Conservation (phyloP, 2,888 invertebrate genomes). For the Papilio gigon region DNA sequence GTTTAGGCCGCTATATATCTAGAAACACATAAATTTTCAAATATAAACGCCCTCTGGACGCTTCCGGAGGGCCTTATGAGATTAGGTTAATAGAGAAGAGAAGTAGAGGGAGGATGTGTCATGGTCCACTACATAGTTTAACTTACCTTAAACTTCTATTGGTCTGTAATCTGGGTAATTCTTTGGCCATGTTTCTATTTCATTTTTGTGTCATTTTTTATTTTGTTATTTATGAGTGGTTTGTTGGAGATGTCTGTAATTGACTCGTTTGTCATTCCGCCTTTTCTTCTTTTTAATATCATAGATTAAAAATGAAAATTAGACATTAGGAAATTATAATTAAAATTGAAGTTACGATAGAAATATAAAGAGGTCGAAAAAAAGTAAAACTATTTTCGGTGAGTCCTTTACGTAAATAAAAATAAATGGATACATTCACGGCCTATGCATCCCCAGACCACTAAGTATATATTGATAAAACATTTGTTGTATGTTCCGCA, state of each 20-base stretch:
- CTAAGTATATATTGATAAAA: no score
- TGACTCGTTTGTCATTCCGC: not conserved
- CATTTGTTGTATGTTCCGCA: no score
- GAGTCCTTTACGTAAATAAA: no score
- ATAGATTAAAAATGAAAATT: constrained; percentile 2
- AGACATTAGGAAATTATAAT: no score
- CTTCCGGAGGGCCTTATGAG: not conserved
- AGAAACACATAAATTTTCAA: not conserved
- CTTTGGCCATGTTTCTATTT: constrained; percentile 13
- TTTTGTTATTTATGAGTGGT: not conserved
- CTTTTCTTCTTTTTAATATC: constrained; percentile 14
- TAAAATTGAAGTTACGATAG: no score
- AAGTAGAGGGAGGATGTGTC: not conserved
- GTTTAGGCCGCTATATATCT: constrained; percentile 7
- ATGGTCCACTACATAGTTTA: no score
- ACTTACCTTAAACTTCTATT: not conserved
- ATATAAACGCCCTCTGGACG: not conserved
- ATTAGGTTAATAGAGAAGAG: not conserved
- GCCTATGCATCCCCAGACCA: no score
- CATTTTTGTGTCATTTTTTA: constrained; percentile 9
- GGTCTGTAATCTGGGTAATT: not conserved
- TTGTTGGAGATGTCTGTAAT: not conserved
- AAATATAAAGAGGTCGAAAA: no score
- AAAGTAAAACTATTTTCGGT: no score
- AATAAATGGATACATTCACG: no score